Evolutionary conservation across 2,888 invertebrate species (phyloP).

Genomic region (Idaea biselata): DNA sequence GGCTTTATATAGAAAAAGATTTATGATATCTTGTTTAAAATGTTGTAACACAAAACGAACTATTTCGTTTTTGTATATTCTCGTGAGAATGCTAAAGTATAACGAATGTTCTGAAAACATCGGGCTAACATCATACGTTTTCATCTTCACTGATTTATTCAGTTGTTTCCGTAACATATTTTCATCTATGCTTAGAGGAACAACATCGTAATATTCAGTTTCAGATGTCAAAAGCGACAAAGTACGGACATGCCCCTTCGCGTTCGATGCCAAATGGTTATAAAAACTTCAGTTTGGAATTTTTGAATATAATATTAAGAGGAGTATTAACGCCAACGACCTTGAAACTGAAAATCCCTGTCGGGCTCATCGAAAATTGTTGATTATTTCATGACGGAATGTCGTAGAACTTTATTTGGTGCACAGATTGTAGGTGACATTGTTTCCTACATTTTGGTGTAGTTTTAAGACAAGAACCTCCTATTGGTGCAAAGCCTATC

Average conservation of each 20-base stretch:
- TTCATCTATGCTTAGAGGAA: background rate
- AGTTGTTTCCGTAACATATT: background rate
- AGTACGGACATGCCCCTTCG: background rate
- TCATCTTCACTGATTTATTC: background rate
- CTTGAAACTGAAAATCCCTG: no score
- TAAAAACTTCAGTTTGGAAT: background rate
- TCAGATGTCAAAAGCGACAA: background rate
- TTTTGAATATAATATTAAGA: no score
- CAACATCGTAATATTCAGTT: slow-evolving; percentile 3
- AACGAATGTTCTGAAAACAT: background rate
- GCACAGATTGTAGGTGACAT: no score
- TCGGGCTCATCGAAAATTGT: no score
- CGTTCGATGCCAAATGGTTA: background rate
- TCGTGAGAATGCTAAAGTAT: background rate
- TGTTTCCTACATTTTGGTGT: no score
- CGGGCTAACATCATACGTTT: background rate
- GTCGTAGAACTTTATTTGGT: no score
- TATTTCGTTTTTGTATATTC: background rate
- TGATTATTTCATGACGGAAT: no score
- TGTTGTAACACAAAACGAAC: slow-evolving; percentile 1
- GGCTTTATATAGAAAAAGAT: background rate
- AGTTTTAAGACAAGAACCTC: no score
- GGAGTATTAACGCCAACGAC: no score
- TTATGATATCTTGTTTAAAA: background rate
- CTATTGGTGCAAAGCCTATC: no score